Base-by-base conservation (phyloP, 2,888 invertebrate species). In the Hermodice carunculata region DNA sequence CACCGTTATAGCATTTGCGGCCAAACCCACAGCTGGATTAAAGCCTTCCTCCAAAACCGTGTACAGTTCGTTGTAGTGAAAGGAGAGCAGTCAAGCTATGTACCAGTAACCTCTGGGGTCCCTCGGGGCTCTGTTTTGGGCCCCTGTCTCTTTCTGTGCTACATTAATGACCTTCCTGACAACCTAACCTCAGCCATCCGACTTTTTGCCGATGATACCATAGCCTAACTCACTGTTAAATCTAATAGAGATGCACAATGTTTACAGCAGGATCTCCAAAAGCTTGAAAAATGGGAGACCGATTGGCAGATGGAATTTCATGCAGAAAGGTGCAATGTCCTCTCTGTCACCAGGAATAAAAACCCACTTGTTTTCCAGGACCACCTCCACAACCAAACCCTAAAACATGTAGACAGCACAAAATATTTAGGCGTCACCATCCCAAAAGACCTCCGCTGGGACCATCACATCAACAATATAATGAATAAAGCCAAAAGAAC, bases 261-360 rank as follows among this genome's bases (percentile, higher is more conserved):
- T n/a, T n/a, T n/a, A n/a, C n/a, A n/a, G n/a, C n/a, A n/a, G n/a
- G n/a, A n/a, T n/a, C n/a, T n/a, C n/a, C n/a, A n/a, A n/a, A n/a
- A n/a, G n/a, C n/a, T n/a, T n/a, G n/a, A n/a, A n/a, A n/a, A n/a
- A n/a, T n/a, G n/a, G n/a, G n/a, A n/a, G 42, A 43, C 29, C 31
- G 49, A 63, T 17, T 69, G 67, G 70, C 54, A 44, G 31, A 66
- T 71, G 66, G 53, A 54, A 24, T 71, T 69, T 54, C 59, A 71
- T 37, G 67, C 72, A 42, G 42, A 54, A 1, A 68, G 68, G 44
- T 74, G 70, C 29, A 46, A 17, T 46, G 17, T 17, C 14, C 14
- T 17, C 14, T 17, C 14, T 8, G 22, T 46, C 46, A 8, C 8
- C 17, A 46, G 8, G 17, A 17, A 19, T 14, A 8, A 19, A 14